Evolutionary conservation across 2,888 invertebrate genomes (phyloP).

Genomic region (Muschampia plurimacula): DNA sequence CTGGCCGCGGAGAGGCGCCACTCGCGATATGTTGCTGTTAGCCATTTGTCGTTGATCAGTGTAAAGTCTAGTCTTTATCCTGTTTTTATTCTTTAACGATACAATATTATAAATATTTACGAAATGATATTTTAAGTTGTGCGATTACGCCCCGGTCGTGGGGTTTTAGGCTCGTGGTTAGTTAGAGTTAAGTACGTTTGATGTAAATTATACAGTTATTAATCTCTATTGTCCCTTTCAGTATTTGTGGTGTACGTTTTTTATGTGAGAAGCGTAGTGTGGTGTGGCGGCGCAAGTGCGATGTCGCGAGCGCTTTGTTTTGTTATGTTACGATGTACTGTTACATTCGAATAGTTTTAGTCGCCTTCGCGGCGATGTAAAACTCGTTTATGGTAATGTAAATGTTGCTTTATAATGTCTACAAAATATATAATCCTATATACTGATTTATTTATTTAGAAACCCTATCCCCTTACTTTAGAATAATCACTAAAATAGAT

Average conservation of each 20-base stretch:
- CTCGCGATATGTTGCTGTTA: conserved; percentile 77
- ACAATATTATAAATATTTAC: conserved; percentile 77
- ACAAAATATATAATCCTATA: conserved; percentile 85
- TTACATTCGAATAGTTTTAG: conserved; percentile 84
- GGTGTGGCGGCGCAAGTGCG: conserved; percentile 46
- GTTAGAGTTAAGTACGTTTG: conserved; percentile 82
- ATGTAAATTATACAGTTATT: conserved; percentile 82
- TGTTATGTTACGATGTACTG: conserved; percentile 73
- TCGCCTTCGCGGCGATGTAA: conserved; percentile 67
- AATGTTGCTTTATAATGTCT: conserved; percentile 86
- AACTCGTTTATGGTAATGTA: conserved; percentile 83
- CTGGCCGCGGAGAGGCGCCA: conserved; percentile 59
- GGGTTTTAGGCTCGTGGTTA: conserved; percentile 80
- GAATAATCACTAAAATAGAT: not conserved
- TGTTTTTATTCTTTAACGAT: conserved; percentile 83
- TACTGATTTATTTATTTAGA: conserved; percentile 67
- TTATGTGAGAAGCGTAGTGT: conserved; percentile 64
- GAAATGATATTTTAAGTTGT: conserved; percentile 81
- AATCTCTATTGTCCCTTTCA: conserved; percentile 83
- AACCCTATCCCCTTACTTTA: not conserved
- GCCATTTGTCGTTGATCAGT: conserved; percentile 83
- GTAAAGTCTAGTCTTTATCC: conserved; percentile 86
- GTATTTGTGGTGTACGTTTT: conserved; percentile 81
- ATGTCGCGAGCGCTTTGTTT: conserved; percentile 63
- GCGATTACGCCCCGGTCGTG: conserved; percentile 71